Evolutionary conservation across 2,113 vertebrate genomes (phyloP).

Genomic region (Psettodes erumei): DNA sequence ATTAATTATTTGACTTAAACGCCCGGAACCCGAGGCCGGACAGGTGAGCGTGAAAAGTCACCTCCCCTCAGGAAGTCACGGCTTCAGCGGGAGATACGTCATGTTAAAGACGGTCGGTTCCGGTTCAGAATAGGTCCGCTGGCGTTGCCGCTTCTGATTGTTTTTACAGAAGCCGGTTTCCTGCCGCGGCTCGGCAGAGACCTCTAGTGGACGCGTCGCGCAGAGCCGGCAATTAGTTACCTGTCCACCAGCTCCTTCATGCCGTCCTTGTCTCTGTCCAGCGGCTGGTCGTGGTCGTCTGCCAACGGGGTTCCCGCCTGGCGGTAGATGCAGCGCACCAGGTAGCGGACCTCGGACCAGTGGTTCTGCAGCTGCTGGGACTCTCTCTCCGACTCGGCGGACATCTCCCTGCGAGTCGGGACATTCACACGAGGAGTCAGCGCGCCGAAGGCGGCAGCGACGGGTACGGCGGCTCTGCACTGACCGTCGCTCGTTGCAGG

Average conservation of each 20-base stretch:
- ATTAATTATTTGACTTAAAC: too few relatives aligned
- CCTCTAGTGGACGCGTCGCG: constrained; percentile 69
- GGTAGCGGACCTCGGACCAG: constrained; percentile 97
- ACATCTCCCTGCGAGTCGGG: constrained; percentile 86
- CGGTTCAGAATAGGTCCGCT: too few relatives aligned
- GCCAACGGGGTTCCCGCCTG: constrained; percentile 93
- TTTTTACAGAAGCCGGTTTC: not conserved
- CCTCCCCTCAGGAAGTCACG: constrained; percentile 9
- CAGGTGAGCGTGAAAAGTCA: not conserved
- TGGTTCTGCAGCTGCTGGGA: constrained; percentile 97
- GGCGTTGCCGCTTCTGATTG: not conserved
- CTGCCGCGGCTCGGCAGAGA: constrained; percentile 24
- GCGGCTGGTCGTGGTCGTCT: constrained; percentile 93
- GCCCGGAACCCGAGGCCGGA: too few relatives aligned
- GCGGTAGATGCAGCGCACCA: constrained; percentile 96
- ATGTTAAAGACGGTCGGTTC: too few relatives aligned
- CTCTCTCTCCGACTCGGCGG: constrained; percentile 92
- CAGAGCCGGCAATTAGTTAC: too few relatives aligned
- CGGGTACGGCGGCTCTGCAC: too few relatives aligned
- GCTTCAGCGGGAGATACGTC: constrained; percentile 16
- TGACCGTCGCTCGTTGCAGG: constrained; percentile 94
- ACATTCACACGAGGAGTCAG: too few relatives aligned
- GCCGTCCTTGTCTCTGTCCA: constrained; percentile 93
- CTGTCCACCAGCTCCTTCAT: constrained; percentile 97
- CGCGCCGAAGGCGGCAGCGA: too few relatives aligned